Base-by-base conservation (phyloP, 1,140 invertebrate species). In the Parapsyche elsis region DNA sequence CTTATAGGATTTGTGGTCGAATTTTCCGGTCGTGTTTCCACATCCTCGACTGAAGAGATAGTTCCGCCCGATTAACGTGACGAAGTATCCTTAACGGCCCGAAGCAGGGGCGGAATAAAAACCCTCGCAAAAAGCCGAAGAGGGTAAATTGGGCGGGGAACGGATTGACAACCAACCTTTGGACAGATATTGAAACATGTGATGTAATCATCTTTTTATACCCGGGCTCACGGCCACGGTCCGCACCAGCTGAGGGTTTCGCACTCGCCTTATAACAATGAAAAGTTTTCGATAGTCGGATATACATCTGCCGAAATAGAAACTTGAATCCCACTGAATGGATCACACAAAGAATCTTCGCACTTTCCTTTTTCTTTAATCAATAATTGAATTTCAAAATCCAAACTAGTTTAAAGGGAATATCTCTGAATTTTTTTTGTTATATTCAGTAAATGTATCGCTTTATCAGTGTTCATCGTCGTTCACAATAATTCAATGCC, bases 191-290 rank as follows among this genome's bases (percentile, higher is more conserved):
- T 71, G 80, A 80, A 80, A 80, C 80, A 80, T 80, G 74, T 76
- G 80, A 80, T 80, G 74, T 80, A 80, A 80, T 80, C 80, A 80
- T 80, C 80, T 80, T 80, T 80, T 80, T 80, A 80, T 75, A 73
- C 57, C 61, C 71, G 64, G 64, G 23, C 9, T 26, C 10, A 9
- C 64, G 64, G 19, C 64, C 12, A 67, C 9, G 64, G 19, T 0
- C 64, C 64, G 64, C 14, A 23, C 23, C 64, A n/a, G 64, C 23
- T 30, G 49, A 67, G 64, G 64, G 21, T 26, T 14, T 0, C 64
- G 5, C 64, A 38, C 24, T 61, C 59, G n/a, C 59, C 24, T 26
- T 67, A 67, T 67, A 9, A 24, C 64, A 12, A 26, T 26, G 64
- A 30, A 67, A 67, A 53, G 12, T 53, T 53, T 12, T 53, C 49